These are phyloP conservation scores for Helarctos malayanus DNA, from an alignment of 2,797 vertebrate species.

Conservation along the genomic window DNA sequence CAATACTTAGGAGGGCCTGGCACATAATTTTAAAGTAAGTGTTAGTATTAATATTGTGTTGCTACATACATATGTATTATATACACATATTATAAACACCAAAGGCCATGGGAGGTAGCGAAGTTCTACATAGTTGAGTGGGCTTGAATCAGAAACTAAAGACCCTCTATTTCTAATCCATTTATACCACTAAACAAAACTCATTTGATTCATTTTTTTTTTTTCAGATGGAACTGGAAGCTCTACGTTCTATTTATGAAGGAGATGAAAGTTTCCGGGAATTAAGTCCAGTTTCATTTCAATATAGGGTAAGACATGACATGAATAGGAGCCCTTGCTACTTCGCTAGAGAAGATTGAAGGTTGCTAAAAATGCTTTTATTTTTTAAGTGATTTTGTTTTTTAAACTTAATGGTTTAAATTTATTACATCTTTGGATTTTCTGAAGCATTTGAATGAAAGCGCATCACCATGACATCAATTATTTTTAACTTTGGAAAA, in stretches of 20 bases:
- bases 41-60: neutral
- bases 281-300: slow-evolving; percentile 95
- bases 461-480: neutral
- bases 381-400: neutral
- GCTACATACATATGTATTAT: no score
- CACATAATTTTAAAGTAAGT: neutral
- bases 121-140: neutral
- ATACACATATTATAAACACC: neutral
- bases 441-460: slow-evolving; percentile 45
- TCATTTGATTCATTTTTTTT: slow-evolving; percentile 66
- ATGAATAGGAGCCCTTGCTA: neutral
- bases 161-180: neutral
- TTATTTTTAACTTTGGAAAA: slow-evolving; percentile 34
- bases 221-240: slow-evolving; percentile 97
- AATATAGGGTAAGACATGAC: slow-evolving; percentile 94
- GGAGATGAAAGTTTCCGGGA: slow-evolving; percentile 97
- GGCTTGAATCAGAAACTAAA: slow-evolving; percentile 8
- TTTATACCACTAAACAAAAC: neutral
- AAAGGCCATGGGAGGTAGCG: neutral
- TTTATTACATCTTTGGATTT: slow-evolving; percentile 30
- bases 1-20: neutral
- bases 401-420: slow-evolving; percentile 21
- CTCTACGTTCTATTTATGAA: slow-evolving; percentile 98
- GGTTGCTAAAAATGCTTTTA: neutral
- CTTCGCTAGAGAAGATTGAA: neutral